Evolutionary conservation across 2,888 invertebrate genomes (phyloP), one percentile per base, ranked within the genome.

Genomic region (Polydrusus tereticollis): DNA sequence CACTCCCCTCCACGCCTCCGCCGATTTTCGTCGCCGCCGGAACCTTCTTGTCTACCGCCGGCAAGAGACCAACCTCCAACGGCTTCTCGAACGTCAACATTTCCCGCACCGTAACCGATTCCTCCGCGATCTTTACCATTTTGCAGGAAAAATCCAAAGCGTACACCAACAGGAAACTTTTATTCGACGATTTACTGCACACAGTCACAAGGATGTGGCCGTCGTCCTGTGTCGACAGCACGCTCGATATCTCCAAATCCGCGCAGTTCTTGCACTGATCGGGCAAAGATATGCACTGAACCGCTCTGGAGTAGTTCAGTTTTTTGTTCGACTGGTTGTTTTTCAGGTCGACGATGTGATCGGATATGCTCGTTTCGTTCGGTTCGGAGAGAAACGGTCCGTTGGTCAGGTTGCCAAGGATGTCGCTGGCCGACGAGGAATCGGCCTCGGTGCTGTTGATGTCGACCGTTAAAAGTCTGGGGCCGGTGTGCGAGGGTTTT

Each of bases 141-240:
- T 87, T 68, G 10, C 84, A 86, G 10, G 79, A 75, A 76, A 87
- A 87, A 78, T 88, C 87, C 62, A 91, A 81, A n/a, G 86, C 84
- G 77, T 90, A 91, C 43, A 90, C 80, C 16, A 91, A 79, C 50
- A 91, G 80, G 50, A 88, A 85, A 50, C 89, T 86, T 36, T 79
- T 80, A 10, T 76, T 78, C 47, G 79, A 76, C n/a, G 72, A 67
- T 16, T 64, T 52, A 68, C 82, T 80, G 68, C 80, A 83, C 60
- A 91, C 83, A 1, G 90, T 88, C 0, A 92, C 90, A 52, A 94
- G 83, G 65, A 94, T 80, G 82, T 92, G 91, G 73, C 88, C 88
- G 74, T 91, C 90, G 81, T 93, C 92, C 74, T 89, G 89, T 0
- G 92, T 92, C 0, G 93, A 91, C 69, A 92, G 81, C 47, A 94